Base-by-base conservation (phyloP, 2,888 invertebrate species). In the Scotopteryx bipunctaria region DNA sequence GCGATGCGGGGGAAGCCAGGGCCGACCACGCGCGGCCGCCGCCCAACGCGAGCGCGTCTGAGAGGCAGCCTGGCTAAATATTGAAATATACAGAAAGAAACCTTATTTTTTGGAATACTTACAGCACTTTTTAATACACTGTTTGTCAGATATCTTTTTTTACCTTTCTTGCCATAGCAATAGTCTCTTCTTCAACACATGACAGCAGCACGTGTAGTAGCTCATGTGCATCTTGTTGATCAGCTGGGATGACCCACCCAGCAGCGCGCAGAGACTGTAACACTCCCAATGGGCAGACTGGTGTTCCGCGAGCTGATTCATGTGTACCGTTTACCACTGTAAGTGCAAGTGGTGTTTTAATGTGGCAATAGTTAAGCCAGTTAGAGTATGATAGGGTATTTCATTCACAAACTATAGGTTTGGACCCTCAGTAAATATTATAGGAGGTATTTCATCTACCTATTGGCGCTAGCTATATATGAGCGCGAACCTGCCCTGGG, bases 181-280 rank as follows among this genome's bases (percentile, higher is more conserved):
- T 91, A 19, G 93, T 93, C 83, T 99, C 98, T 74, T 97, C 96
- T 75, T 98, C 97, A 38, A 98, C 88, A 8, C 98, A 97, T n/a
- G 96, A 94, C 5, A 98, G 91, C 65, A 99, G 87, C 5, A 97
- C 95, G 80, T 97, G 97, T 66, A 98, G 94, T 42, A 99, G 83
- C 83, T 99, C 98, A 77, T 98, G 98, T 0, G 98, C 96, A 85
- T 99, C 99, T 82, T 98, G 95, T 86, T 98, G 97, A 61, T 97
- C 97, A 14, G 94, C 92, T 0, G 97, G 95, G 63, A 98, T 96
- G 36, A 95, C 94, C 97, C 98, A 98, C 9, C 96, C 94, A 0
- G 95, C 91, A 1, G 93, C 91, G 14, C 94, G 90, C 3, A 98
- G 87, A 0, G 96, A 94, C 55, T 94, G 92, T 59, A 97, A 92